Conservation (phyloP, 2,797 vertebrate species). For the Strix occidentalis region DNA sequence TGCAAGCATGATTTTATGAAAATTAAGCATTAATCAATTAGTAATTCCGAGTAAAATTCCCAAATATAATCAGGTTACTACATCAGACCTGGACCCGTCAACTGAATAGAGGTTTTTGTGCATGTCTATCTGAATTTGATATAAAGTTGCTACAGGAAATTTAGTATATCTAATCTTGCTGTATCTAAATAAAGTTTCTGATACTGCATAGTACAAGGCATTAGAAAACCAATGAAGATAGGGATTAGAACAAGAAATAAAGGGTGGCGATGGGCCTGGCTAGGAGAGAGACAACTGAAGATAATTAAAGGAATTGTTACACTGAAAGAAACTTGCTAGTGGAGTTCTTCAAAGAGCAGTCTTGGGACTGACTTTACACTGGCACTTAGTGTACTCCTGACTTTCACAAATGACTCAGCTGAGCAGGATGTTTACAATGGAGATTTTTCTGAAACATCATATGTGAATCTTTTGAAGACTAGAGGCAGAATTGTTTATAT, state of each 20-base stretch:
- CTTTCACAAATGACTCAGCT: neutral
- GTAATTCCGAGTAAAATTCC: neutral
- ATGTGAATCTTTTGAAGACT: neutral
- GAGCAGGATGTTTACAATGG: neutral
- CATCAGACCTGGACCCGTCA: neutral
- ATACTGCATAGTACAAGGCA: neutral
- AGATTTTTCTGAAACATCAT: neutral
- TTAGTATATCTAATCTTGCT: neutral
- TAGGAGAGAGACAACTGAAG: neutral
- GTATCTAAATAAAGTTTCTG: neutral
- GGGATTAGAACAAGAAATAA: neutral
- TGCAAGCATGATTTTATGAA: neutral
- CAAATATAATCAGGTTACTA: neutral
- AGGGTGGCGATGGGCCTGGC: neutral
- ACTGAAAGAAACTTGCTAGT: neutral
- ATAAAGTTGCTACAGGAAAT: neutral
- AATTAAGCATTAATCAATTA: neutral
- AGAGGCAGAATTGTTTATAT: neutral
- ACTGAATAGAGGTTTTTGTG: neutral
- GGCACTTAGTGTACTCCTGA: neutral
- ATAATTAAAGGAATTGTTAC: neutral
- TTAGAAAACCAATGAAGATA: neutral
- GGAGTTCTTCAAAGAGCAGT: neutral
- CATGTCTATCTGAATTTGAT: neutral
- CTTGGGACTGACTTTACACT: neutral